A percentile compares a stretch with the other conserved stretches of the same genome.
phyloP scores from a whole-genome alignment of 2,797 vertebrate genomes.

The Holocentrus rufus region DNA sequence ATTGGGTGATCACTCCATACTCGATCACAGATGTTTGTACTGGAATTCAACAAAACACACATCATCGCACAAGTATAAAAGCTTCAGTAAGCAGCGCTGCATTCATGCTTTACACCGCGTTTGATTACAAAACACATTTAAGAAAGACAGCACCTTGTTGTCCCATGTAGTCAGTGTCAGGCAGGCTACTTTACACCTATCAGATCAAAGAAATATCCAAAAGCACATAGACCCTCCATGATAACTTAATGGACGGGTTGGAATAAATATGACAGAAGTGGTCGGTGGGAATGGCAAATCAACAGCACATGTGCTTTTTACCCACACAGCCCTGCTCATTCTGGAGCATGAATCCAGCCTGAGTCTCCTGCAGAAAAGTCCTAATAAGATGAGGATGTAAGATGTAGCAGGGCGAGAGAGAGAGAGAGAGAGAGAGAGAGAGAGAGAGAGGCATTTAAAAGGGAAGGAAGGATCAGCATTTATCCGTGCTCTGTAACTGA shows the following conservation, averaged over 20 bases:
- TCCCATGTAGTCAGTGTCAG: no score
- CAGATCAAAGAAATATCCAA: no score
- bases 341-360: constrained; percentile 18
- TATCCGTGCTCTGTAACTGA: constrained; percentile 48
- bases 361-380: constrained; percentile 6
- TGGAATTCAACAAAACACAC: no score
- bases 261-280: constrained; percentile 6
- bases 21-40: no score
- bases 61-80: no score
- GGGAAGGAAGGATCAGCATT: constrained; percentile 45
- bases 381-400: constrained; percentile 11
- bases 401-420: constrained; percentile 9
- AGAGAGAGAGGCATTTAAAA: constrained; percentile 16
- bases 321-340: background rate
- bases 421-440: constrained; percentile 4
- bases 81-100: no score
- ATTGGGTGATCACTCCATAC: no score
- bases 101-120: no score
- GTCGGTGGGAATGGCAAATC: background rate
- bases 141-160: no score
- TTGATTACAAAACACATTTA: no score
- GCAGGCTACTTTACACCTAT: no score
- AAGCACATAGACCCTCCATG: no score
- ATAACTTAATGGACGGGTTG: background rate
- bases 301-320: background rate